phyloP scores from a whole-genome alignment of 2,113 vertebrate genomes.

The Lophura nycthemera region DNA sequence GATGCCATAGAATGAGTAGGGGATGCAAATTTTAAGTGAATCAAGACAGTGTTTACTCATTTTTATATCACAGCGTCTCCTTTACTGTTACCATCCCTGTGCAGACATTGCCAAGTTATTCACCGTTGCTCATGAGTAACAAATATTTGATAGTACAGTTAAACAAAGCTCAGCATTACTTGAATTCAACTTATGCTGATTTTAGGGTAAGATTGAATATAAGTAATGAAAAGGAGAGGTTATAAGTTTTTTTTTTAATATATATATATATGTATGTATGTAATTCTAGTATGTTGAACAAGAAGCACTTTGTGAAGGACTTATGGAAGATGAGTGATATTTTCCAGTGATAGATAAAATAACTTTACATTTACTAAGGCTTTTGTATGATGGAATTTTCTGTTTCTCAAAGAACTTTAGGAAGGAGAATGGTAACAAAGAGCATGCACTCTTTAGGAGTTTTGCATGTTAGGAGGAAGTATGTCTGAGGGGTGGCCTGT shows the following conservation, averaged over 20 bases:
- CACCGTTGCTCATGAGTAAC: neutral
- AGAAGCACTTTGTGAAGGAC: neutral
- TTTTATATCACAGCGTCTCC: neutral
- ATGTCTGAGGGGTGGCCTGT: neutral
- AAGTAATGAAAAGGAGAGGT: neutral
- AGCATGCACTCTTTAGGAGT: neutral
- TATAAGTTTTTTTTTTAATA: neutral
- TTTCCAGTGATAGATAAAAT: neutral
- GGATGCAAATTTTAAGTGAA: neutral
- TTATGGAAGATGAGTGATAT: neutral
- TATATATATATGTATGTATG: too few relatives aligned
- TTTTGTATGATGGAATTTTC: slow-evolving; percentile 9
- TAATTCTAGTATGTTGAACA: neutral
- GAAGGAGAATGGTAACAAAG: slow-evolving; percentile 12
- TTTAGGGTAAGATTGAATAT: neutral
- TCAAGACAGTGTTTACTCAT: neutral
- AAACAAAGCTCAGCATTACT: neutral
- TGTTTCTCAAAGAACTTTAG: slow-evolving; percentile 4
- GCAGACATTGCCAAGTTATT: neutral
- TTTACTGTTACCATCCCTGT: neutral
- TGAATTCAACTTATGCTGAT: neutral
- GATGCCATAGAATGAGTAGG: neutral
- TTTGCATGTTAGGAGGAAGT: neutral
- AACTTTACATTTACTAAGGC: slow-evolving; percentile 4
- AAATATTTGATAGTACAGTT: neutral